Base-by-base conservation (phyloP, 2,797 vertebrate species). In the Steatocranus sp. region DNA sequence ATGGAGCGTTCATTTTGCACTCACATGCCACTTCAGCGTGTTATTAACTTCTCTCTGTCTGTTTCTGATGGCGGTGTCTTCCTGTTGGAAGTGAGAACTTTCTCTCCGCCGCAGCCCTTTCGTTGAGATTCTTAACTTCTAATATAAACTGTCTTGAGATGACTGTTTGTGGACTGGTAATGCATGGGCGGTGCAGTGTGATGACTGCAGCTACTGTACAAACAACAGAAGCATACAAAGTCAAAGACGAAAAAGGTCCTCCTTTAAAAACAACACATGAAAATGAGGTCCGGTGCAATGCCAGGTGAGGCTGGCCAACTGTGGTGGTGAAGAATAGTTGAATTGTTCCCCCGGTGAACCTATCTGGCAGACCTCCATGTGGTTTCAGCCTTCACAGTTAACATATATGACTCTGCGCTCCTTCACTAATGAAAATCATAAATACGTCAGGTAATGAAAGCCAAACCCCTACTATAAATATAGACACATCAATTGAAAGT, bases 401-500 rank as follows among this genome's bases (percentile, higher is more conserved):
- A 70, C 17, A 5, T 68, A 78, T 36, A 25, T 32, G 76, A 74
- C 48, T 50, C 27, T 20, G 50, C 18, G 36, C 4, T 66, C 63
- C 56, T 58, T 66, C 43, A 77, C 17, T 70, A 50, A 84, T 86
- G 74, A 66, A 85, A 84, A 76, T 78, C 81, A 51, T 79, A 87
- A 88, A 90, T 82, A 66, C n/a, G 32, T 83, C 78, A 58, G 38
- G 50, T 41, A 54, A 15, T 36, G 38, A 81, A 76, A 81, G 56
- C 51, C n/a, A 14, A 79, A 63, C 70, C 18, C 5, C 6, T 15
- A 75, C 70, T 77, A 43, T 36, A 8, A 73, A 86, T 12, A 76
- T 4, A 82, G 79, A 82, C 85, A 85, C 81, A 81, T 85, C 84
- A 41, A 89, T 90, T 18, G 34, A 27, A 54, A 85, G 83, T 34